Evolutionary conservation across 2,113 vertebrate species (phyloP).

Genomic region (Corynorhinus townsendii): DNA sequence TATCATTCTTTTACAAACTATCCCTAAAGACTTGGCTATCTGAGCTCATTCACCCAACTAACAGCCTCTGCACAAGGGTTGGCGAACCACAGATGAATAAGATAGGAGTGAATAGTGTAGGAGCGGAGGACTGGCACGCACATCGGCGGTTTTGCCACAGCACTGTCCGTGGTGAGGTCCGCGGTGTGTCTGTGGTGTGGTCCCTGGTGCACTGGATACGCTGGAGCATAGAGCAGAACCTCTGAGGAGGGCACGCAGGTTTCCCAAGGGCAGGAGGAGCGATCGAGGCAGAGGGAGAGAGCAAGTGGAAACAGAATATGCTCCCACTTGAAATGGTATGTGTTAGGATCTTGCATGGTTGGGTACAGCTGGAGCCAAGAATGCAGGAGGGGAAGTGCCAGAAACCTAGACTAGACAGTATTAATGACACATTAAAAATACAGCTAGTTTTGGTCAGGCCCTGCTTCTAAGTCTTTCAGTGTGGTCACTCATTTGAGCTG

Average conservation of each 20-base stretch:
- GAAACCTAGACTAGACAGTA: background rate
- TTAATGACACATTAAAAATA: background rate
- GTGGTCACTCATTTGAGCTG: background rate
- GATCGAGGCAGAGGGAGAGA: background rate
- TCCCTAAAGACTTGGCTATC: background rate
- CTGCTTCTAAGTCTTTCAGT: background rate
- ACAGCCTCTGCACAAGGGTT: background rate
- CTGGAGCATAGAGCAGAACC: background rate
- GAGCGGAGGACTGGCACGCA: background rate
- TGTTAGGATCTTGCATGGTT: background rate
- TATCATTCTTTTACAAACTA: background rate
- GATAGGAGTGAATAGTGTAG: fast-evolving
- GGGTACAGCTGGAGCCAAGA: background rate
- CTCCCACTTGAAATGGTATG: background rate
- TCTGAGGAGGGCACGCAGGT: background rate
- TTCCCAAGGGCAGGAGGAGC: background rate
- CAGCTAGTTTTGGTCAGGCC: background rate
- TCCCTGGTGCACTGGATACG: background rate
- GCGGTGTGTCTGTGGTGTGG: background rate
- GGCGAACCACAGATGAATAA: background rate
- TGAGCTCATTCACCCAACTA: background rate
- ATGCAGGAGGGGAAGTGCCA: background rate
- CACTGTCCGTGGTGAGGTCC: too few species aligned
- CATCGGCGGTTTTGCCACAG: fast-evolving
- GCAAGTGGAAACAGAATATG: background rate